A percentile compares a stretch with the other conserved stretches of the same genome.
Conservation (phyloP, 2,888 invertebrate genomes). For the Oxytorus armatus region DNA sequence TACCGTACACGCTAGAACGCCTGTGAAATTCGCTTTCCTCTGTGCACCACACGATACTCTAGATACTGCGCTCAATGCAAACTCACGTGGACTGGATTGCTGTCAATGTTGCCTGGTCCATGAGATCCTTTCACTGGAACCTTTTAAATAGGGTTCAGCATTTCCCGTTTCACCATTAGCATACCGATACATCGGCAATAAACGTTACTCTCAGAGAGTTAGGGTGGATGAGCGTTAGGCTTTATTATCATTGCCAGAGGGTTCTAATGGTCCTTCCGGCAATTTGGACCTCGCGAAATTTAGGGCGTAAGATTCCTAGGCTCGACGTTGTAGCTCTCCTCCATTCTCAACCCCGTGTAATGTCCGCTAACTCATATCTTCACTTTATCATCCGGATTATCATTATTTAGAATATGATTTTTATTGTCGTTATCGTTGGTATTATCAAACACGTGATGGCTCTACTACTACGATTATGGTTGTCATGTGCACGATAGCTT, state of each 20-base stretch:
- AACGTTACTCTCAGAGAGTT: not conserved
- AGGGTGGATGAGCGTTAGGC: not conserved
- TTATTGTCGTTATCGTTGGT: not conserved
- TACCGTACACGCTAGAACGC: slow-evolving; percentile 42
- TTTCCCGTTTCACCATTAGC: slow-evolving; percentile 16
- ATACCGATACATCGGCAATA: not conserved
- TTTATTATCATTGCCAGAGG: not conserved
- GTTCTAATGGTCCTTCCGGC: not conserved
- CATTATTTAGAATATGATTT: not conserved
- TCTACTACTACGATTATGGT: not conserved
- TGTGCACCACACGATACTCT: not conserved
- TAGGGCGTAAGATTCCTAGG: not conserved
- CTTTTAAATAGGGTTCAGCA: slow-evolving; percentile 12
- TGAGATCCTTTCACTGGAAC: slow-evolving; percentile 22
- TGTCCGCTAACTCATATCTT: not conserved
- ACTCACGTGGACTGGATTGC: slow-evolving; percentile 27
- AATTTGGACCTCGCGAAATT: not conserved
- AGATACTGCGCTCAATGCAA: not conserved
- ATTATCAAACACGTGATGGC: not conserved
- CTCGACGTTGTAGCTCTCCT: not conserved
- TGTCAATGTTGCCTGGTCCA: slow-evolving; percentile 31
- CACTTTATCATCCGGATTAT: not conserved
- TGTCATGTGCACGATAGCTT: not conserved
- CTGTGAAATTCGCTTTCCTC: slow-evolving; percentile 49
- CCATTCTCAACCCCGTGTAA: not conserved